Evolutionary conservation across 2,113 vertebrate species (phyloP), one percentile per base, ranked within the genome.

Genomic region (Nestor notabilis): DNA sequence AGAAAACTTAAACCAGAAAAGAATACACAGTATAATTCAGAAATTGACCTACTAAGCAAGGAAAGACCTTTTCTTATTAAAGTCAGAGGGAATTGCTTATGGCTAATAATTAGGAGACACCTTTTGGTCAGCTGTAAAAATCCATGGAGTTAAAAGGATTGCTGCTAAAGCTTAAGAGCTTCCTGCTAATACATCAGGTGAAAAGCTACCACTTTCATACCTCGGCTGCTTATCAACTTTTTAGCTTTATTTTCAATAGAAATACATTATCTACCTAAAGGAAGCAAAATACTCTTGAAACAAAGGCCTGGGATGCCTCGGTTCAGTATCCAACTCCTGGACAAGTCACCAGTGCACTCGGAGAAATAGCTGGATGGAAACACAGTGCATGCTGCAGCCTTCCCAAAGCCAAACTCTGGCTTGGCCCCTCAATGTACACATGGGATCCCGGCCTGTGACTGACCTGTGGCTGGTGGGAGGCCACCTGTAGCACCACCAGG

Each of bases 401-500:
- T 25, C 56, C 43, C 4, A 0, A 10, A 39, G 23, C 19, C 61
- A 60, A 55, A 27, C 5, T 0, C 17, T 17, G 33, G 8, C 23
- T 50, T 5, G 2, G 20, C 28, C 23, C 35, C 52, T 35, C 7
- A 0, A 0, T 2, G 5, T 9, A 1, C 5, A 0, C 0, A 1
- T 6, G 24, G 10, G 20, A 13, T 12, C 8, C 52, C 46, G 31
- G 27, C 10, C 61, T 11, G 4, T 0, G 10, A 52, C n/a, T 0
- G 0, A 17, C 5, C 10, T 4, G 5, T 0, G 0, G 25, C 53
- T 37, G 43, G 39, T 44, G 18, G 46, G 35, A 72, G 52, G 35
- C 41, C 28, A 10, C 2, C 0, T 0, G 2, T 4, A 21, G 25
- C 58, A 50, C 35, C 28, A 20, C 24, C 33, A 24, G 28, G 8